Evolutionary conservation across 2,113 vertebrate species (phyloP).

Genomic region (Limanda limanda): DNA sequence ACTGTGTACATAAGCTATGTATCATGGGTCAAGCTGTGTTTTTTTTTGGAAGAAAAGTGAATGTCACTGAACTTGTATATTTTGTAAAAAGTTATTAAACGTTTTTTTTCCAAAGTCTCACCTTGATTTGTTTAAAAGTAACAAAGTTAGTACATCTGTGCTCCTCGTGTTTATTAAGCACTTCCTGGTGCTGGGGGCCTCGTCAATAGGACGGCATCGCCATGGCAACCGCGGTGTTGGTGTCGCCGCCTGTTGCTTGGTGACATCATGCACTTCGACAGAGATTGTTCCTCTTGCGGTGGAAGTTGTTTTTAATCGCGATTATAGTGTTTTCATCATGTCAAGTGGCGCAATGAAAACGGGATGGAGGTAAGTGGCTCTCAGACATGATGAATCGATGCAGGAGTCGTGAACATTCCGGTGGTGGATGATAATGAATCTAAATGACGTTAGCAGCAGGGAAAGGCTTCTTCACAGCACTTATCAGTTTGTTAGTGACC

Average conservation of each 20-base stretch:
- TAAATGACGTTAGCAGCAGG: no score
- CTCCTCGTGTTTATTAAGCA: neutral
- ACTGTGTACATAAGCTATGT: conserved; percentile 61
- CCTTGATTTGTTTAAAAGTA: neutral
- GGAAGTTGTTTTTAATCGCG: neutral
- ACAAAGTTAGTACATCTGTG: no score
- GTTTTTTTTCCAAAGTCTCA: conserved; percentile 52
- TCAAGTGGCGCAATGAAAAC: neutral
- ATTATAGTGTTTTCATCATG: neutral
- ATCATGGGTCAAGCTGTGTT: conserved; percentile 40
- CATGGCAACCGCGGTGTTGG: conserved; percentile 53
- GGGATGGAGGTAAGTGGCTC: conserved; percentile 1
- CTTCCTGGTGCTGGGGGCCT: neutral
- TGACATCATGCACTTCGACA: neutral
- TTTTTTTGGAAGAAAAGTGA: conserved; percentile 3
- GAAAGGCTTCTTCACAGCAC: no score
- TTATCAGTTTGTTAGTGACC: no score
- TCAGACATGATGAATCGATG: no score
- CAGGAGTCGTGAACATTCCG: no score
- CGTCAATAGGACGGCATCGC: neutral
- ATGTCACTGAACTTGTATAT: conserved; percentile 71
- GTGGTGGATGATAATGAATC: no score
- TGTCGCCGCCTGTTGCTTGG: conserved; percentile 33
- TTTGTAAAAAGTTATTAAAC: conserved; percentile 81
- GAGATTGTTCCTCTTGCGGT: neutral